Conservation (phyloP, 1,140 invertebrate genomes). For the Zaprionus ornatus region DNA sequence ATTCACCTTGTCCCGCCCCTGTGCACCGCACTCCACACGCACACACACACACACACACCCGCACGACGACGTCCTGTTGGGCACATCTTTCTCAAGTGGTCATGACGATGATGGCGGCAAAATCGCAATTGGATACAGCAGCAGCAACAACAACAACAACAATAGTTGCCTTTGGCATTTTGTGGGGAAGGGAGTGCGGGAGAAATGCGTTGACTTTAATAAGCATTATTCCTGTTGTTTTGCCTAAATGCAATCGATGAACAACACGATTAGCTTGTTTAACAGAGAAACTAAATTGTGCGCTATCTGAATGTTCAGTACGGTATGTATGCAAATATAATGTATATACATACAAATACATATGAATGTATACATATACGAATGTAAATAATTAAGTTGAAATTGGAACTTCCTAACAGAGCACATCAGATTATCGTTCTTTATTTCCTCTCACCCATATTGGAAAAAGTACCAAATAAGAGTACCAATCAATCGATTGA, state of each 20-base stretch:
- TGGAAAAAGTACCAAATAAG: background rate
- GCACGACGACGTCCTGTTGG: conserved; percentile 35
- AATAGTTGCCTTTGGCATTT: conserved; percentile 12
- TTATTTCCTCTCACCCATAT: background rate
- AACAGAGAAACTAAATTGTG: background rate
- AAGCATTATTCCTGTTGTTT: conserved; percentile 28
- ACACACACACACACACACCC: background rate
- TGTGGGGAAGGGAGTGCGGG: background rate
- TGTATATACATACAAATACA: background rate
- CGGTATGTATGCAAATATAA: too few relatives aligned
- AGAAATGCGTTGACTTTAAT: conserved; percentile 30
- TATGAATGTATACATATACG: background rate
- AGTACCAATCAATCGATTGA: background rate
- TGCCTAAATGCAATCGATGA: conserved; percentile 5
- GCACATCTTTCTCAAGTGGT: conserved; percentile 49
- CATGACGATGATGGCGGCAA: conserved; percentile 32
- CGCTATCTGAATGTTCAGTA: background rate
- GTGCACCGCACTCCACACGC: background rate
- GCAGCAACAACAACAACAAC: conserved; percentile 20
- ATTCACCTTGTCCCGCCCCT: conserved; percentile 65
- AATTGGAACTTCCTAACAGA: background rate
- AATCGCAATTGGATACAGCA: conserved; percentile 42
- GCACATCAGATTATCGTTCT: background rate
- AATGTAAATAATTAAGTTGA: background rate
- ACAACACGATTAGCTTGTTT: conserved; percentile 1